Percentiles rank a stretch among this genome's conserved stretches.
These are phyloP conservation scores for Brachyptera risi DNA, from an alignment of 2,888 invertebrate genomes.

Conservation along the genomic window DNA sequence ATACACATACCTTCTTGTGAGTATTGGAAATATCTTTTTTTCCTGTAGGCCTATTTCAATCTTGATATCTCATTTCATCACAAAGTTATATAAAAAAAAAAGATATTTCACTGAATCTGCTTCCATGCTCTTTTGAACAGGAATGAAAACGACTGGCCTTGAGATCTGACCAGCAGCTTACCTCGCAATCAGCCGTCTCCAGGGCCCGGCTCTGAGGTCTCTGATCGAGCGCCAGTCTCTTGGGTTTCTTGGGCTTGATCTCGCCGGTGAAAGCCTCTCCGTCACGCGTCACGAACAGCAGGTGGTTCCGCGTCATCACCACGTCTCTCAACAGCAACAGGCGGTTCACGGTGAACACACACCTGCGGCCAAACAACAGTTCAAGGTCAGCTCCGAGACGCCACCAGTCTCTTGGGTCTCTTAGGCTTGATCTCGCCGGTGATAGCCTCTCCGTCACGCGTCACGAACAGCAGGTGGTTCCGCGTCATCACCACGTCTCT, in stretches of 20 bases:
- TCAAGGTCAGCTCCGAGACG: too few species aligned
- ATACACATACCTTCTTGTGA: too few species aligned
- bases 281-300: constrained; percentile 60
- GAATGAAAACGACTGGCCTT: too few species aligned
- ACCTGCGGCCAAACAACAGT: constrained; percentile 41
- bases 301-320: constrained; percentile 53
- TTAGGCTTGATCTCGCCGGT: too few species aligned
- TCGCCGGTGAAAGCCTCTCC: constrained; percentile 65
- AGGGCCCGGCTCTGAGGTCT: constrained; percentile 39
- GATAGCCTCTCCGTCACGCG: constrained; percentile 63
- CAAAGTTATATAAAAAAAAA: background rate
- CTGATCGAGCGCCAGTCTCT: constrained; percentile 27
- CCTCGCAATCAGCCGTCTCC: constrained; percentile 62
- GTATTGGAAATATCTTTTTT: too few species aligned
- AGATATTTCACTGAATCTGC: background rate
- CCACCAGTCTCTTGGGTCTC: too few species aligned
- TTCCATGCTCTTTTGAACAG: too few species aligned
- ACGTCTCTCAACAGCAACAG: constrained; percentile 55
- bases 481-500: constrained; percentile 56
- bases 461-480: constrained; percentile 58
- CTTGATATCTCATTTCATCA: too few species aligned
- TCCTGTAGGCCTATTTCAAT: too few species aligned
- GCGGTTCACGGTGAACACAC: constrained; percentile 59
- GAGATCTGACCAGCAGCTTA: too few species aligned
- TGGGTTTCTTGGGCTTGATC: constrained; percentile 49